phyloP scores from a whole-genome alignment of 2,888 invertebrate genomes.

The Julus scanicus region DNA sequence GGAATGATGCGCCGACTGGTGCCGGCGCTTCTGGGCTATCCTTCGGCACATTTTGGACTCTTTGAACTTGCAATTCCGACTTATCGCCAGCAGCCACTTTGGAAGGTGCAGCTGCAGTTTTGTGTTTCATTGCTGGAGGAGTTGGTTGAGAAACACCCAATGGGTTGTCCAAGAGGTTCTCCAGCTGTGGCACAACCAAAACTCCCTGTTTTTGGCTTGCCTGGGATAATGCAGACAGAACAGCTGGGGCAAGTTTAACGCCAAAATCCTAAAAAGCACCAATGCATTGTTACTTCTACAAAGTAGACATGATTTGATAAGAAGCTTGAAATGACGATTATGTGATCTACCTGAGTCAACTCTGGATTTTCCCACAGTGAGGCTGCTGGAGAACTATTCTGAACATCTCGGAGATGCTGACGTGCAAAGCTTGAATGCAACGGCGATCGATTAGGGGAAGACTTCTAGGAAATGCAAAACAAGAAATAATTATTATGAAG shows the following conservation, averaged over 20 bases:
- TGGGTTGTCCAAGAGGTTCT: conserved; percentile 54
- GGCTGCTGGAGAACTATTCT: conserved; percentile 53
- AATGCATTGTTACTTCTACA: background rate
- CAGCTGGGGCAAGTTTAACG: conserved; percentile 16
- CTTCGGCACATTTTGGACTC: background rate
- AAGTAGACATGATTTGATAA: background rate
- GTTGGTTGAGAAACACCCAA: conserved; percentile 17
- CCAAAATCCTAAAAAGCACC: conserved; percentile 32
- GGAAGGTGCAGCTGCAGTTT: background rate
- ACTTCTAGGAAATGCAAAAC: background rate
- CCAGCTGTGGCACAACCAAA: conserved; percentile 54
- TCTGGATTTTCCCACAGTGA: conserved; percentile 58
- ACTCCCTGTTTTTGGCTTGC: conserved; percentile 53
- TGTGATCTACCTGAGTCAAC: conserved; percentile 28
- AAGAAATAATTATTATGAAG: background rate
- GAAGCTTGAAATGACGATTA: background rate
- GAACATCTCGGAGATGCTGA: conserved; percentile 38
- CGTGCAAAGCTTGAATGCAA: conserved; percentile 4
- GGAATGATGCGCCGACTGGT: background rate
- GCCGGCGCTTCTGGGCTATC: background rate
- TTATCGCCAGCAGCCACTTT: background rate
- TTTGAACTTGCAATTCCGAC: background rate
- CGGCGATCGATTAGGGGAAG: conserved; percentile 44
- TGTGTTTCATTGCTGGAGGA: background rate
- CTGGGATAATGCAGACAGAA: conserved; percentile 49